These are phyloP conservation scores for Pachyuromys duprasi DNA, from an alignment of 2,797 vertebrate genomes.

Conservation along the genomic window DNA sequence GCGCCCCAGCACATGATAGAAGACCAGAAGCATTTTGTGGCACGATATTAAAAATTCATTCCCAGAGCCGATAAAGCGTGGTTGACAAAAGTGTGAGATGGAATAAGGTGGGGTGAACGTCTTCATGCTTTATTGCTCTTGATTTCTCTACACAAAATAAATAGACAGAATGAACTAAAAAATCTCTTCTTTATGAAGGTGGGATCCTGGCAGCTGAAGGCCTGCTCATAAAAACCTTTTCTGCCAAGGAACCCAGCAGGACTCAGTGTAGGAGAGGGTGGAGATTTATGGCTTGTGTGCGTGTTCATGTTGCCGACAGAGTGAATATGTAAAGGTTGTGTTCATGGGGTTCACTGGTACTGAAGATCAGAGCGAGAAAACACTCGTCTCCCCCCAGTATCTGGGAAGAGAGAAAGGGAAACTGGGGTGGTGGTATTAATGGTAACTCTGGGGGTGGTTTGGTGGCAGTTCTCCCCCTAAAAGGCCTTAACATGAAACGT, in stretches of 20 bases:
- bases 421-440: background rate
- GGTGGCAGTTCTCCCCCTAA: slow-evolving; percentile 64
- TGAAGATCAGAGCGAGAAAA: slow-evolving; percentile 79
- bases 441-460: background rate
- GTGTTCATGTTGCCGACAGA: slow-evolving; percentile 73
- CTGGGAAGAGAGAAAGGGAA: rapidly evolving
- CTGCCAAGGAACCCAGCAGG: slow-evolving; percentile 81
- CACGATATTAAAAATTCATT: slow-evolving; percentile 90
- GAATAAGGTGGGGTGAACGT: slow-evolving; percentile 87
- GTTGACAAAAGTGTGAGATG: slow-evolving; percentile 88
- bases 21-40: slow-evolving; percentile 89
- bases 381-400: slow-evolving; percentile 25
- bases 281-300: slow-evolving; percentile 82
- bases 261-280: slow-evolving; percentile 75
- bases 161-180: slow-evolving; percentile 86
- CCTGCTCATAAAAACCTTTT: slow-evolving; percentile 85
- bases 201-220: slow-evolving; percentile 86
- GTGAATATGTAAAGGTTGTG: slow-evolving; percentile 80
- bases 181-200: slow-evolving; percentile 88
- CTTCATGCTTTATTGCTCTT: slow-evolving; percentile 89
- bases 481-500: slow-evolving; percentile 79
- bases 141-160: slow-evolving; percentile 89
- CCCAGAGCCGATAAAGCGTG: slow-evolving; percentile 88
- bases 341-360: slow-evolving; percentile 81
- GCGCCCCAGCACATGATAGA: slow-evolving; percentile 88